These are phyloP conservation scores for Sebastes taczanowskii DNA, from an alignment of 2,797 vertebrate genomes.

Conservation along the genomic window DNA sequence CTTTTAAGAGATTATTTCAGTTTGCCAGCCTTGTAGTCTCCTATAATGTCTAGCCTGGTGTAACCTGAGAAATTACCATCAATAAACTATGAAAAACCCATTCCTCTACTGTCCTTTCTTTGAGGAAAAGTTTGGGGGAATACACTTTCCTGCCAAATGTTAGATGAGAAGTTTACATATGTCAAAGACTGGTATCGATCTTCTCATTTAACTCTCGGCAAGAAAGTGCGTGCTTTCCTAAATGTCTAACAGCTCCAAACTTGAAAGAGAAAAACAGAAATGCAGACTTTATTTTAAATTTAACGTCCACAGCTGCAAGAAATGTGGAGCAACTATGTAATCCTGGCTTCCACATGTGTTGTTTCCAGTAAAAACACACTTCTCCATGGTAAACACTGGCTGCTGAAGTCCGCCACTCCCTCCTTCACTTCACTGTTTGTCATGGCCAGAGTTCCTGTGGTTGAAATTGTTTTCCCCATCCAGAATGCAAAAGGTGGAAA, in stretches of 20 bases:
- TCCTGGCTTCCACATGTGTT: conserved; percentile 25
- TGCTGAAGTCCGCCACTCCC: conserved; percentile 32
- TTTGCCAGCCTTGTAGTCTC: conserved; percentile 38
- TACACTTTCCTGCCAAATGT: not conserved
- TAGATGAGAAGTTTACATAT: not conserved
- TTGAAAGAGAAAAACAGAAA: not conserved
- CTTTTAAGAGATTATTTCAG: conserved; percentile 23
- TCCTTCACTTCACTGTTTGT: conserved; percentile 25
- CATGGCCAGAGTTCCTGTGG: conserved; percentile 38
- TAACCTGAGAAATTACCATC: conserved; percentile 27
- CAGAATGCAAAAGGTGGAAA: conserved; percentile 33
- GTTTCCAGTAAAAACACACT: conserved; percentile 19
- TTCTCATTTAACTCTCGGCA: not conserved
- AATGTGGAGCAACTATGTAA: conserved; percentile 11
- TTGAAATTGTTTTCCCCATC: conserved; percentile 23
- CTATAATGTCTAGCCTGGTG: conserved; percentile 42
- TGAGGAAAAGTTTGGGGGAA: not conserved
- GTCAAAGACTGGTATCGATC: not conserved
- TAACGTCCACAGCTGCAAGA: not conserved
- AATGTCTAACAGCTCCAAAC: not conserved
- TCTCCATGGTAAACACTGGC: conserved; percentile 35
- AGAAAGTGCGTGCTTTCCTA: not conserved
- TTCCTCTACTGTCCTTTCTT: not conserved
- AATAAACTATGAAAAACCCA: conserved; percentile 55
- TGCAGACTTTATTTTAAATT: not conserved